phyloP scores from a whole-genome alignment of 2,113 vertebrate genomes.

The Acrocephalus kingi region DNA sequence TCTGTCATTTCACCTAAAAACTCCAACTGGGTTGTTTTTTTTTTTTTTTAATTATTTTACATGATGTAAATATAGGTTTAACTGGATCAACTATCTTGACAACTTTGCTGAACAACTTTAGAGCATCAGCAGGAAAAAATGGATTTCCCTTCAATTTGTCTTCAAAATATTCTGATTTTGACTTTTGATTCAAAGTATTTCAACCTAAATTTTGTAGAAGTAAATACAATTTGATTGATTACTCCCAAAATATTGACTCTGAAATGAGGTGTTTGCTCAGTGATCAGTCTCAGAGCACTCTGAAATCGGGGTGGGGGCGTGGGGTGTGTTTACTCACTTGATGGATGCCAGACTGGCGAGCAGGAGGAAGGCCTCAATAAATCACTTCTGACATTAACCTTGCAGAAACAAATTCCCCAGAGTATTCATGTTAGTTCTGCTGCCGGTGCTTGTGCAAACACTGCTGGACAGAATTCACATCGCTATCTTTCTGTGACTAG shows the following conservation, averaged over 20 bases:
- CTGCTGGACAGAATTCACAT: constrained; percentile 8
- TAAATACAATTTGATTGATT: neutral
- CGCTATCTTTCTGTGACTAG: neutral
- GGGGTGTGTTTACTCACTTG: neutral
- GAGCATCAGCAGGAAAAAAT: neutral
- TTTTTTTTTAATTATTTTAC: neutral
- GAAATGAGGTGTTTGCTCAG: constrained; percentile 29
- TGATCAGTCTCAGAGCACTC: neutral
- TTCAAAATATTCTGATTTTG: neutral
- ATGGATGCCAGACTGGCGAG: neutral
- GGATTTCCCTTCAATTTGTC: neutral
- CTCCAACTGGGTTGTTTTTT: too few relatives aligned
- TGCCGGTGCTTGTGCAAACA: constrained; percentile 13
- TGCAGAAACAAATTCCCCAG: constrained; percentile 24
- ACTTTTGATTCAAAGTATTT: neutral
- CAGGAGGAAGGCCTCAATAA: constrained; percentile 30
- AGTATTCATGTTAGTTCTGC: neutral
- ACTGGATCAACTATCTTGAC: neutral
- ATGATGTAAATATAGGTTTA: neutral
- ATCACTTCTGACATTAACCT: constrained; percentile 45
- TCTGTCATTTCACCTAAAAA: neutral
- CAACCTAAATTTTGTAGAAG: neutral
- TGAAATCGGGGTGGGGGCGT: neutral
- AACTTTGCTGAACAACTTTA: neutral
- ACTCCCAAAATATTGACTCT: constrained; percentile 6